phyloP scores from a whole-genome alignment of 2,113 vertebrate genomes.

The Uria aalge region DNA sequence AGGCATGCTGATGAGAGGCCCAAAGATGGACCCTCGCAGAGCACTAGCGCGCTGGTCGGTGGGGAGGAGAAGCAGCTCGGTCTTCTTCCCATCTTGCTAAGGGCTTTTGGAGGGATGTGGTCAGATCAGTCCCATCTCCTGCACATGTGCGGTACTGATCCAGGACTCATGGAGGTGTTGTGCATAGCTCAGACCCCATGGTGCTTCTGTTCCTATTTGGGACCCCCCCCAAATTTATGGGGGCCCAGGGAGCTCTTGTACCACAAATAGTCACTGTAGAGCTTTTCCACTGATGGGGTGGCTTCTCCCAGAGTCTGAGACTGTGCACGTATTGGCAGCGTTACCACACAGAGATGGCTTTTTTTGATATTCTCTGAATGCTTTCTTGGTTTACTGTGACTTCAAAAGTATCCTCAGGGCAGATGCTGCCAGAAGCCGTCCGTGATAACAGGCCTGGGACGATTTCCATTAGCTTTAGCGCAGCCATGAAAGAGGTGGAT shows the following conservation, averaged over 20 bases:
- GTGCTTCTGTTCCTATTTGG: background rate
- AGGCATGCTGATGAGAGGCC: background rate
- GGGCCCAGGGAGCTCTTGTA: background rate
- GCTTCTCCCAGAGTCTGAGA: background rate
- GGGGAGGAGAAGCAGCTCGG: background rate
- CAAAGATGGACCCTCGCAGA: background rate
- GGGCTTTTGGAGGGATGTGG: background rate
- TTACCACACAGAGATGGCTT: background rate
- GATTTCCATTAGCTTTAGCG: background rate
- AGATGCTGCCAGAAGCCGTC: background rate
- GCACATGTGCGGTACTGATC: background rate
- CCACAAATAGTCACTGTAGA: background rate
- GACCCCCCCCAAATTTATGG: background rate
- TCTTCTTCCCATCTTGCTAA: background rate
- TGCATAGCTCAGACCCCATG: background rate
- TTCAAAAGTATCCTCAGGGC: background rate
- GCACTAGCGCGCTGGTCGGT: accelerated
- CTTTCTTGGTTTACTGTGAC: background rate
- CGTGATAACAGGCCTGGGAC: background rate
- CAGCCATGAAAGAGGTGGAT: background rate
- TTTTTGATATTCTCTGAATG: background rate
- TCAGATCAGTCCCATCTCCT: background rate
- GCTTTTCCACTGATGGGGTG: background rate
- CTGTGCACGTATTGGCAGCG: background rate
- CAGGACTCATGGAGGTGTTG: background rate